phyloP scores from a whole-genome alignment of 1,140 invertebrate species.

The Agrypnia vestita region DNA sequence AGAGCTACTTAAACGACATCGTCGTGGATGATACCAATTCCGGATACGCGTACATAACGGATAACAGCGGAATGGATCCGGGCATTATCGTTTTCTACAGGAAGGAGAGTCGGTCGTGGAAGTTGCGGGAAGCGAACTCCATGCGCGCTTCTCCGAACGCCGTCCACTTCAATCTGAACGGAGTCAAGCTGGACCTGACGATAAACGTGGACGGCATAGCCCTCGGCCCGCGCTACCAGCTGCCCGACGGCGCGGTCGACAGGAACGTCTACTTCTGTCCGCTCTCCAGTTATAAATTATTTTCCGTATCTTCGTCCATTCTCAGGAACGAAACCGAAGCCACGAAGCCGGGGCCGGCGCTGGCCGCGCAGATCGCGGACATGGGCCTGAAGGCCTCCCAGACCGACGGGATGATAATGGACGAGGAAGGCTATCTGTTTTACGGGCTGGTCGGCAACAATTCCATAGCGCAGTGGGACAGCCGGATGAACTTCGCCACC shows the following conservation, averaged over 20 bases:
- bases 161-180: conserved; percentile 74
- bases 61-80: conserved; percentile 77
- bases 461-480: conserved; percentile 79
- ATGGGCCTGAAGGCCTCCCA: conserved; percentile 78
- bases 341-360: conserved; percentile 63
- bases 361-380: conserved; percentile 70
- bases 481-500: conserved; percentile 68
- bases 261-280: conserved; percentile 78
- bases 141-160: conserved; percentile 77
- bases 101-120: conserved; percentile 78
- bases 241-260: conserved; percentile 65
- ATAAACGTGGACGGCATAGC: conserved; percentile 80
- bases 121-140: conserved; percentile 75
- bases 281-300: conserved; percentile 77
- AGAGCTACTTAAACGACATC: conserved; percentile 78
- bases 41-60: conserved; percentile 81
- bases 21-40: conserved; percentile 80
- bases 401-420: conserved; percentile 82
- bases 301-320: conserved; percentile 74
- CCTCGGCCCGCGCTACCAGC: conserved; percentile 73
- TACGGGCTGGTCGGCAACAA: conserved; percentile 79
- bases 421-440: conserved; percentile 77
- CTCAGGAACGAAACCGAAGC: conserved; percentile 72
- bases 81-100: conserved; percentile 81
- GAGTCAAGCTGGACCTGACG: conserved; percentile 70